Percentiles rank a stretch among this genome's conserved stretches.
Conservation (phyloP, 2,113 vertebrate species). For the Serilophus lunatus region DNA sequence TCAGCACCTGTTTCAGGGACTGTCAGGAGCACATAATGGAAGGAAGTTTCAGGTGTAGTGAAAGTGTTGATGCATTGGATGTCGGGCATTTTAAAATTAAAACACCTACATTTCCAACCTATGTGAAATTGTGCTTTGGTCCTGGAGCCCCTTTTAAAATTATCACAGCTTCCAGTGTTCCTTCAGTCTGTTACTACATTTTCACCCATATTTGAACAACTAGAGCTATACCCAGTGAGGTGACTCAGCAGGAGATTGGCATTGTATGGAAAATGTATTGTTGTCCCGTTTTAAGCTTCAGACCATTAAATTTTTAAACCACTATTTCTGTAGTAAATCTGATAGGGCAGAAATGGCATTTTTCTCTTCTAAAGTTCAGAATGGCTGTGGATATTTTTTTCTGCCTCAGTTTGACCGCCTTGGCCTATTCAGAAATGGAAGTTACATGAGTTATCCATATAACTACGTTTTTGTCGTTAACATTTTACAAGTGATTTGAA, state of each 20-base stretch:
- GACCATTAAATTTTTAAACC: background rate
- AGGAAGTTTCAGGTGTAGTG: background rate
- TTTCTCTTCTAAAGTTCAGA: background rate
- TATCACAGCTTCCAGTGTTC: background rate
- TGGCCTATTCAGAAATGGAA: background rate
- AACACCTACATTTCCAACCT: background rate
- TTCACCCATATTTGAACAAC: background rate
- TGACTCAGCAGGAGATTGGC: background rate
- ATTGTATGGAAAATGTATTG: background rate
- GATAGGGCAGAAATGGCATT: background rate
- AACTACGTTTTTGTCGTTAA: background rate
- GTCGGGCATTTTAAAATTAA: background rate
- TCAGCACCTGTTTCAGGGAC: background rate
- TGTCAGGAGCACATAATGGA: background rate
- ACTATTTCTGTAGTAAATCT: background rate
- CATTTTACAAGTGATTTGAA: background rate
- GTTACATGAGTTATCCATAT: background rate
- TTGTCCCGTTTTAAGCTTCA: background rate
- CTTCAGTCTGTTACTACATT: background rate
- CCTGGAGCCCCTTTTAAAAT: background rate
- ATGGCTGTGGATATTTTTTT: background rate
- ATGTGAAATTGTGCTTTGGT: background rate
- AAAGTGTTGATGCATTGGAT: background rate
- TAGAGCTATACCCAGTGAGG: accelerated
- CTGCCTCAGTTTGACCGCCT: background rate